Percentiles rank a stretch among this genome's conserved stretches.
Evolutionary conservation across 1,140 invertebrate species (phyloP).

Genomic region (Argopecten irradians): DNA sequence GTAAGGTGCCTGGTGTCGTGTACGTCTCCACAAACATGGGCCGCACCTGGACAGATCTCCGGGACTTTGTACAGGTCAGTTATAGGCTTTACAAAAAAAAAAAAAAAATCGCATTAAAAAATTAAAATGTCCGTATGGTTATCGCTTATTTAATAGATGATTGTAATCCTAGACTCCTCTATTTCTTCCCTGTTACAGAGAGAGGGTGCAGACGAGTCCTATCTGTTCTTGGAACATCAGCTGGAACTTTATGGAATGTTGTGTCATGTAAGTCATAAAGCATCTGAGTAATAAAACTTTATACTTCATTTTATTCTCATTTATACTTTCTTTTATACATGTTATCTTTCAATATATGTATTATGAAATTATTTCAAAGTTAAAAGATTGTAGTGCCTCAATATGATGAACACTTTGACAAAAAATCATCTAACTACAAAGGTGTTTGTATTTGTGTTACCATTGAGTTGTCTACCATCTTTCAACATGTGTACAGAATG

Average conservation of each 20-base stretch:
- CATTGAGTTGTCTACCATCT: too few relatives aligned
- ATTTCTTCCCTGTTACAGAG: not conserved
- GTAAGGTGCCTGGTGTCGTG: conserved; percentile 55
- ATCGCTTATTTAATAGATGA: not conserved
- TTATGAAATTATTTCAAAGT: too few relatives aligned
- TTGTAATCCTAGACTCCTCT: too few relatives aligned
- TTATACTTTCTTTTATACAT: too few relatives aligned
- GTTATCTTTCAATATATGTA: too few relatives aligned
- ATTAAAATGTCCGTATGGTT: not conserved
- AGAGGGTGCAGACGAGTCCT: conserved; percentile 54
- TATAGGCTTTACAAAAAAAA: not conserved
- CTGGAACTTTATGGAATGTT: conserved; percentile 69
- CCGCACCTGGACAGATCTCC: conserved; percentile 64
- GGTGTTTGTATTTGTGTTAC: too few relatives aligned
- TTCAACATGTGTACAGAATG: too few relatives aligned
- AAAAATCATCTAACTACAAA: too few relatives aligned
- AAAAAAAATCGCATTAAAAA: not conserved
- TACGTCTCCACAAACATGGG: conserved; percentile 68
- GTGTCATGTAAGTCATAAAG: conserved; percentile 68
- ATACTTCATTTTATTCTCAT: too few relatives aligned
- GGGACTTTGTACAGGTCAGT: conserved; percentile 63
- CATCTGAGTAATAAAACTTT: too few relatives aligned
- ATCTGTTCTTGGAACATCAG: conserved; percentile 68
- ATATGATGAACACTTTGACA: too few relatives aligned
- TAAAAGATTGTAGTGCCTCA: too few relatives aligned